phyloP scores from a whole-genome alignment of 2,888 invertebrate species.

The Chaetogeoica ovagalla region DNA sequence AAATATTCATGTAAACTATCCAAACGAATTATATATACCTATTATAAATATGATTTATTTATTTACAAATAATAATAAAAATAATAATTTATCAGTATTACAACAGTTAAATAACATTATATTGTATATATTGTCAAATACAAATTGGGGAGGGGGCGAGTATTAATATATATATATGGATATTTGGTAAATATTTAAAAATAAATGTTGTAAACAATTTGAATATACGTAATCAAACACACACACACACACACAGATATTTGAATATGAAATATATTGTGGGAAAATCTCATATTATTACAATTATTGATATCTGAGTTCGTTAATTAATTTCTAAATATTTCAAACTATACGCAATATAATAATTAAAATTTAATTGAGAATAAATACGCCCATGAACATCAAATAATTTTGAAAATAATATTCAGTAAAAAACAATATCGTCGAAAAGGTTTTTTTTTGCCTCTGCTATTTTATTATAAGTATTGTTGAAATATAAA shows the following conservation, averaged over 20 bases:
- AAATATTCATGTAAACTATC: constrained; percentile 14
- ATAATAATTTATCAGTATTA: neutral
- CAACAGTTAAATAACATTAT: neutral
- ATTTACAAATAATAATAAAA: constrained; percentile 23
- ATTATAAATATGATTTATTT: constrained; percentile 20
- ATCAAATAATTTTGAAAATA: neutral
- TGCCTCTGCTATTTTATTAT: neutral
- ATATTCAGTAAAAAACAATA: neutral
- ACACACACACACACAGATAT: neutral
- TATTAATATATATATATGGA: neutral
- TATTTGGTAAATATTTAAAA: neutral
- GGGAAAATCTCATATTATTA: neutral
- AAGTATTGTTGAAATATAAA: too few species aligned
- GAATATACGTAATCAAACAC: neutral
- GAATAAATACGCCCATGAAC: neutral
- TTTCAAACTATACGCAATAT: neutral
- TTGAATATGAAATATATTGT: neutral
- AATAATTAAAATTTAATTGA: constrained; percentile 1
- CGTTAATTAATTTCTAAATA: neutral
- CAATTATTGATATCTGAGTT: neutral
- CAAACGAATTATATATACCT: constrained; percentile 14
- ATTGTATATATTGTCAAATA: neutral
- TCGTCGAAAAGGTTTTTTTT: neutral
- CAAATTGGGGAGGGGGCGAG: neutral
- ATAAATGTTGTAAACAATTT: neutral